Conservation (phyloP, 2,888 invertebrate species). For the Limnephilus lunatus region DNA sequence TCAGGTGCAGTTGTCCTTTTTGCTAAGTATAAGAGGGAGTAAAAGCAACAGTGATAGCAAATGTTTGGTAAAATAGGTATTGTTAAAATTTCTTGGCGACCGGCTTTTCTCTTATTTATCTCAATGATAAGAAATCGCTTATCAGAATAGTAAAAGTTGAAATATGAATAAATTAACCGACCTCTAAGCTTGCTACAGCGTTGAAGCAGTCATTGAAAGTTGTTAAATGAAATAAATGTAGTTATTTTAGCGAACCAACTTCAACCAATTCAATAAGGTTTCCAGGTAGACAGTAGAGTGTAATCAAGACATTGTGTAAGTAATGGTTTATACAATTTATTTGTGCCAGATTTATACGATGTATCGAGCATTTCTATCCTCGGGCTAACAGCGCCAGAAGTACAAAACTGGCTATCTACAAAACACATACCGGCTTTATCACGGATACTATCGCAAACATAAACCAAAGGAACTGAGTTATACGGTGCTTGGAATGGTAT, state of each 20-base stretch:
- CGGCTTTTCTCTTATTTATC: background rate
- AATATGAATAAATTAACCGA: background rate
- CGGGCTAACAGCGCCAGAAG: slow-evolving; percentile 5
- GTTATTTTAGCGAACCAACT: background rate
- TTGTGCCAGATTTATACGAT: slow-evolving; percentile 39
- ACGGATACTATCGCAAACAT: slow-evolving; percentile 20
- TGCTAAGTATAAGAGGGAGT: too few relatives aligned
- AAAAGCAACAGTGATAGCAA: too few relatives aligned
- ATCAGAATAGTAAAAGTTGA: background rate
- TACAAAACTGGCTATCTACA: slow-evolving; percentile 41
- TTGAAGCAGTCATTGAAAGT: background rate
- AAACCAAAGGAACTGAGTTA: background rate
- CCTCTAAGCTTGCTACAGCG: background rate
- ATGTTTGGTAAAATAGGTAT: too few relatives aligned
- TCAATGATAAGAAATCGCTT: background rate
- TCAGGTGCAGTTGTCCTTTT: too few relatives aligned
- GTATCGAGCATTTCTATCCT: slow-evolving; percentile 23
- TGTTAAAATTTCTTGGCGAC: too few relatives aligned
- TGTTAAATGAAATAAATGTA: background rate
- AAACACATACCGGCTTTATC: slow-evolving; percentile 26
- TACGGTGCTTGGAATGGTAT: background rate
- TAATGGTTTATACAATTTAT: slow-evolving; percentile 17
- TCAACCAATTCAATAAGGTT: background rate
- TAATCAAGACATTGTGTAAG: slow-evolving; percentile 14
- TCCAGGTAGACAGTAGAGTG: background rate